A percentile compares a stretch with the other conserved stretches of the same genome.
These are phyloP conservation scores for Ladona fulva DNA, from an alignment of 1,140 invertebrate species.

Conservation along the genomic window DNA sequence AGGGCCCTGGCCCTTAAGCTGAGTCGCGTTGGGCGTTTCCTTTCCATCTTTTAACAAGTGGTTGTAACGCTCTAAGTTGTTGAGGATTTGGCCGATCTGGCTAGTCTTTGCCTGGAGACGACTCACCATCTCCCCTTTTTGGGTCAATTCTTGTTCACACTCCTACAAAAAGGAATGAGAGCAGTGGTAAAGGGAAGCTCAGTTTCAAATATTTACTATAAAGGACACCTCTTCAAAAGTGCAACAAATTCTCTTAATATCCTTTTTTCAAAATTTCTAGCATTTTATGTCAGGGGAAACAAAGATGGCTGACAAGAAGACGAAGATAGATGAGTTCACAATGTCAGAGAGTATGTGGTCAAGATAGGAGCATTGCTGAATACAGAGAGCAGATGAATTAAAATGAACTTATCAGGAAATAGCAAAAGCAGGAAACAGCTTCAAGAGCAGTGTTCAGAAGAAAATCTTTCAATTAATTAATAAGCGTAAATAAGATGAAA, in stretches of 20 bases:
- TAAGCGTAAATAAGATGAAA: too few species aligned
- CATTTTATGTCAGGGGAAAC: too few species aligned
- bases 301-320: too few species aligned
- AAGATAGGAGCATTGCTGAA: too few species aligned
- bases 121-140: slow-evolving; percentile 84
- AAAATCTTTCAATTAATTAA: too few species aligned
- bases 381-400: too few species aligned
- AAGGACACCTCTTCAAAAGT: neutral
- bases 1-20: slow-evolving; percentile 13
- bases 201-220: neutral
- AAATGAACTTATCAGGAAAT: too few species aligned
- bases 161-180: slow-evolving; percentile 50
- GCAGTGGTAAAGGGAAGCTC: neutral
- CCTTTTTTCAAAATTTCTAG: neutral
- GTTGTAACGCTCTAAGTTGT: slow-evolving; percentile 79
- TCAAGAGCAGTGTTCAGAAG: too few species aligned
- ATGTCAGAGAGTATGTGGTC: too few species aligned
- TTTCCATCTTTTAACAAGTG: slow-evolving; percentile 49
- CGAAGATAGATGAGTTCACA: too few species aligned
- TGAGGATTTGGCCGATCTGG: slow-evolving; percentile 81
- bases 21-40: slow-evolving; percentile 6
- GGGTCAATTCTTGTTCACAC: slow-evolving; percentile 82
- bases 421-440: too few species aligned
- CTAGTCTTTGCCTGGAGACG: slow-evolving; percentile 80
- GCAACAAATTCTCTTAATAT: neutral